phyloP scores from a whole-genome alignment of 2,888 invertebrate species.

The Adelognathus sp. region DNA sequence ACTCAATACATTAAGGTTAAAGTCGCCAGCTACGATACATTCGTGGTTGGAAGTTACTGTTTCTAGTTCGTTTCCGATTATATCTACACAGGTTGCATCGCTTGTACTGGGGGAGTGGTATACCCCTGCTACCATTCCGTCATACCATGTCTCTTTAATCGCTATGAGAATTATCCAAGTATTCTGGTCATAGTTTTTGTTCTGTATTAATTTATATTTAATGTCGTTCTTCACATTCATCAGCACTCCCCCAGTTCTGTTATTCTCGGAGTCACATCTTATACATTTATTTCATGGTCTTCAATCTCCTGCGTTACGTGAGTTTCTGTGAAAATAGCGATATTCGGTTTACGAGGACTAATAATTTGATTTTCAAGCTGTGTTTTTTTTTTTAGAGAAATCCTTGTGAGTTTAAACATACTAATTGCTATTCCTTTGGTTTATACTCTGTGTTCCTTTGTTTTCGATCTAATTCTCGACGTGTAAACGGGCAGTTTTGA shows the following conservation, averaged over 20 bases:
- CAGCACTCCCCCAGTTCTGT: not conserved
- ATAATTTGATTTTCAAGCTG: not conserved
- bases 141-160: not conserved
- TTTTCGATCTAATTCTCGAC: not conserved
- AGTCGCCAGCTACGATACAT: not conserved
- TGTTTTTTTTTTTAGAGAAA: not conserved
- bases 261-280: conserved; percentile 3
- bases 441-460: not conserved
- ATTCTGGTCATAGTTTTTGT: not conserved
- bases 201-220: not conserved
- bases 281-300: not conserved
- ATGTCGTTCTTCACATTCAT: not conserved
- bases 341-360: not conserved
- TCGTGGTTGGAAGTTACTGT: not conserved
- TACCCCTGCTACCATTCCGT: not conserved
- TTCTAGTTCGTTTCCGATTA: not conserved
- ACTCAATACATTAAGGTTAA: not conserved
- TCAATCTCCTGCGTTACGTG: not conserved
- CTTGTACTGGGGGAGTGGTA: conserved; percentile 6
- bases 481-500: not conserved
- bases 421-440: not conserved
- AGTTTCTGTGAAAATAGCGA: not conserved
- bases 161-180: not conserved
- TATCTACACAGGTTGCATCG: not conserved
- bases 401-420: not conserved